These are phyloP conservation scores for Coelopa pilipes DNA, from an alignment of 2,888 invertebrate genomes.

Conservation along the genomic window DNA sequence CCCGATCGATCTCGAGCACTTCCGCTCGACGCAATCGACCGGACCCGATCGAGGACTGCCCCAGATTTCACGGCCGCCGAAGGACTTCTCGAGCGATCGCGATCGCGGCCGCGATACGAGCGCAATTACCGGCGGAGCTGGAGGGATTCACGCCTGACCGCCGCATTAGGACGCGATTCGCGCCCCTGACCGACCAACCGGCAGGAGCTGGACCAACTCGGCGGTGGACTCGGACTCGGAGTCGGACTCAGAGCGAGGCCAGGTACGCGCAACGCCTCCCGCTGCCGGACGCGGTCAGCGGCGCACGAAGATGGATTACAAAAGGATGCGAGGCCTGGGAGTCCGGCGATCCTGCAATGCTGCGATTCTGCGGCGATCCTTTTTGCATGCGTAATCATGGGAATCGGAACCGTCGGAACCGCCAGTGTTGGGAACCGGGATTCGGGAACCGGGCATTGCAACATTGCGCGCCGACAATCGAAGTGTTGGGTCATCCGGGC, in stretches of 20 bases:
- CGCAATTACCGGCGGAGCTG: neutral
- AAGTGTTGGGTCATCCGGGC: constrained; percentile 22
- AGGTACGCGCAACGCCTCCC: constrained; percentile 26
- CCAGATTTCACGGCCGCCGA: no score
- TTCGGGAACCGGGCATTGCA: constrained; percentile 33
- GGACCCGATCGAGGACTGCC: no score
- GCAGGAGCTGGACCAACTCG: constrained; percentile 42
- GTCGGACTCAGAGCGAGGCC: neutral
- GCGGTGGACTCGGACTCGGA: constrained; percentile 37
- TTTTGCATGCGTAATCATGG: constrained; percentile 36
- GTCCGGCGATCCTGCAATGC: constrained; percentile 24
- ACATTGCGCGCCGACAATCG: neutral
- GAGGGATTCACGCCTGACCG: constrained; percentile 46
- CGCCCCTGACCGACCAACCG: neutral
- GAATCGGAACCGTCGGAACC: constrained; percentile 1
- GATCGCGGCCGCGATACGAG: no score
- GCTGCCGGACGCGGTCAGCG: constrained; percentile 35
- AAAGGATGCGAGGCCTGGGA: constrained; percentile 17
- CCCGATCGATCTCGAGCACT: no score
- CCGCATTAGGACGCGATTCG: constrained; percentile 37
- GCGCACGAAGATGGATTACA: constrained; percentile 34
- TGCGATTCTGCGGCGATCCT: constrained; percentile 34
- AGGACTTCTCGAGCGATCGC: no score
- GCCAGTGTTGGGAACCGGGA: neutral
- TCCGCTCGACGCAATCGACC: no score